Evolutionary conservation across 2,113 vertebrate genomes (phyloP).

Genomic region (Mus musculus): GRCm39 chr6:106221001-106221500

Average conservation of each 20-base stretch:
- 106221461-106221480: neutral
- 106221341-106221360: neutral
- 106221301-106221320: neutral
- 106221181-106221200: neutral
- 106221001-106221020: constrained; percentile 27
- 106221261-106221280: neutral
- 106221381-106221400: neutral
- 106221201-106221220: neutral
- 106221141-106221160: neutral
- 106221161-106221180: neutral
- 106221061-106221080: neutral
- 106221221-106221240: neutral
- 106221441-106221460: neutral
- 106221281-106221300: neutral
- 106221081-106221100: constrained; percentile 10
- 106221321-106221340: no score
- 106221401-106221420: neutral
- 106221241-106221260: neutral
- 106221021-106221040: constrained; percentile 63
- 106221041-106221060: constrained; percentile 54
- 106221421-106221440: neutral
- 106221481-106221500: neutral
- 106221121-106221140: neutral
- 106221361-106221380: neutral
- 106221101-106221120: constrained; percentile 7